Base-by-base conservation (phyloP, 1,140 invertebrate genomes). In the Ladona fulva region DNA sequence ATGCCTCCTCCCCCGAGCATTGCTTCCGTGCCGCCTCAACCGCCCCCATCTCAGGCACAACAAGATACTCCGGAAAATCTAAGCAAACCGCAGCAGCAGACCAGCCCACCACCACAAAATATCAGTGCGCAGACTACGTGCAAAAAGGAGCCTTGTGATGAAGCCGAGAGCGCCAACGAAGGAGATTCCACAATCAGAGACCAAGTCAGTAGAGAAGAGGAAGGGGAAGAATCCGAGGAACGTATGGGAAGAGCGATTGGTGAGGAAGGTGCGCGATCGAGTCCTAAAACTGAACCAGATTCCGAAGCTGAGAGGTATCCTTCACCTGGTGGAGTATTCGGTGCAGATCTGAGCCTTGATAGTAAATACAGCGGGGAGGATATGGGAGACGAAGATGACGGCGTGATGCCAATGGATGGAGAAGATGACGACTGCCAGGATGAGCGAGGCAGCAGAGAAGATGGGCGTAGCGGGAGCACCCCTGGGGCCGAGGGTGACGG, bases 1-100 rank as follows among this genome's bases (percentile, higher is more conserved):
- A 66, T 66, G 52, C 52, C 76, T n/a, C 74, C 76, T 0, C 81
- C 80, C 24, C 80, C 78, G 52, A 76, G 81, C 77, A 80, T 80
- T 29, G 76, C 80, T 7, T 78, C 80, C 0, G 85, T 80, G 66
- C 82, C 82, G 8, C 84, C 84, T 19, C 82, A 80, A 1, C 81
- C 89, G 79, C 87, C 89, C 76, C 79, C 79, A 77, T 42, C 76
- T 83, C 85, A 88, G 80, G 89, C 89, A 83, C 91, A 92, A 84
- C 92, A 94, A 87, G 93, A 94, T 42, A 85, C 89, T 79, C 93
- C 93, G 76, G 93, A 93, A 80, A 93, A 94, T 85, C 87, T 95
- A 80, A 92, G 91, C 81, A 94, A 94, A 85, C 89, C 89, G 6
- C 74, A 78, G 3, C 83, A 83, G 14, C 80, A 82, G 83, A 81